A percentile compares a stretch with the other conserved stretches of the same genome.
phyloP scores from a whole-genome alignment of 2,113 vertebrate species.

The Prinia subflava region DNA sequence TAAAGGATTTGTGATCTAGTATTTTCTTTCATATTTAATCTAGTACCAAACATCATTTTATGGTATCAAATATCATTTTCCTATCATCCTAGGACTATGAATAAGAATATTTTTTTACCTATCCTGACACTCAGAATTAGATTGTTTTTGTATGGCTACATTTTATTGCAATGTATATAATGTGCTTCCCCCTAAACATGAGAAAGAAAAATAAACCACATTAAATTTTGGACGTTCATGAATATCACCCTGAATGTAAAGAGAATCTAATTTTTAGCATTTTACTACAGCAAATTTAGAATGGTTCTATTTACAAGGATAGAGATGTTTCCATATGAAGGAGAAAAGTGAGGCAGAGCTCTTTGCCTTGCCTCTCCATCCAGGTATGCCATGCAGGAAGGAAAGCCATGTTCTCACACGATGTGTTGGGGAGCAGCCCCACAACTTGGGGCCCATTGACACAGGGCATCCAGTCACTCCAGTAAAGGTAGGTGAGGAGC shows the following conservation, averaged over 20 bases:
- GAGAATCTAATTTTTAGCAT: neutral
- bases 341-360: neutral
- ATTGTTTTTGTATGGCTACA: neutral
- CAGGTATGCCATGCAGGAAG: fast-evolving
- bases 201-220: neutral
- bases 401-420: neutral
- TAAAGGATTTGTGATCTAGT: neutral
- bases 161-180: neutral
- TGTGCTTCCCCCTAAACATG: neutral
- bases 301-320: neutral
- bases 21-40: neutral
- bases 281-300: neutral
- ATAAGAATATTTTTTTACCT: neutral
- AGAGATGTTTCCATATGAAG: neutral
- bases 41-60: neutral
- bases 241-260: neutral
- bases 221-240: neutral
- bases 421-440: neutral
- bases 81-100: neutral
- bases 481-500: neutral
- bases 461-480: neutral
- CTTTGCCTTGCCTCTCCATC: neutral
- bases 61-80: neutral
- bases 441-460: fast-evolving
- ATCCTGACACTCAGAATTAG: neutral